Conservation (phyloP, 1,140 invertebrate species). For the Drosophila willistoni region DNA sequence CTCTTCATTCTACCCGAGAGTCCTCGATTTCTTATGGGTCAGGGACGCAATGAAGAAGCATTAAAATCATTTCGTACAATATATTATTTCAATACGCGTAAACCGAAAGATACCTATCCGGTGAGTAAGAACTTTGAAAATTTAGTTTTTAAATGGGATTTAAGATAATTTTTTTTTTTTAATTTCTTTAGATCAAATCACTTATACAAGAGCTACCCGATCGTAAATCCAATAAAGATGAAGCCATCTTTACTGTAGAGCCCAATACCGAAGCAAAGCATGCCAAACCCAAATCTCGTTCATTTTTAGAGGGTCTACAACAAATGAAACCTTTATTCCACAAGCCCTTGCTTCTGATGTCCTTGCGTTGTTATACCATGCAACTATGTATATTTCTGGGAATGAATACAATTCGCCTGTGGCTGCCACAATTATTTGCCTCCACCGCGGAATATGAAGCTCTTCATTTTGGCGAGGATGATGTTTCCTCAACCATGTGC, state of each 20-base stretch:
- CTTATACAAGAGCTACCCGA: slow-evolving; percentile 68
- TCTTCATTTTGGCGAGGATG: slow-evolving; percentile 20
- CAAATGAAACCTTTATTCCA: slow-evolving; percentile 75
- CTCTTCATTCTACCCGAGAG: slow-evolving; percentile 90
- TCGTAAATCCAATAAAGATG: slow-evolving; percentile 49
- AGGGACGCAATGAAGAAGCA: slow-evolving; percentile 88
- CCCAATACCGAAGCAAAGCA: slow-evolving; percentile 45
- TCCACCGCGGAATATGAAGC: slow-evolving; percentile 72
- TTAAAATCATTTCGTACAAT: slow-evolving; percentile 62
- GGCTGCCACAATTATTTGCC: slow-evolving; percentile 78
- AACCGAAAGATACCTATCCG: slow-evolving; percentile 86
- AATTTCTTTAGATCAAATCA: slow-evolving; percentile 53
- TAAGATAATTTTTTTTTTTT: not conserved
- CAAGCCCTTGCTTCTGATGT: slow-evolving; percentile 67
- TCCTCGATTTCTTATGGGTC: slow-evolving; percentile 91
- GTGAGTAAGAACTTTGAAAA: slow-evolving; percentile 82
- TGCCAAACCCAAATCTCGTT: slow-evolving; percentile 27
- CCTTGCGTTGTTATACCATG: slow-evolving; percentile 72
- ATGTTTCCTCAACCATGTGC: slow-evolving; percentile 63
- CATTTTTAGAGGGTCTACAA: slow-evolving; percentile 56
- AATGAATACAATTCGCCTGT: slow-evolving; percentile 78
- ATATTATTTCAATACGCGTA: slow-evolving; percentile 85
- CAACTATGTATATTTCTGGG: slow-evolving; percentile 79
- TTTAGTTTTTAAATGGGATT: not conserved
- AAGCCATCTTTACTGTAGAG: slow-evolving; percentile 70